Percentiles rank a stretch among this genome's conserved stretches.
These are phyloP conservation scores for Drosophila paranaensis DNA, from an alignment of 2,888 invertebrate species.

Conservation along the genomic window DNA sequence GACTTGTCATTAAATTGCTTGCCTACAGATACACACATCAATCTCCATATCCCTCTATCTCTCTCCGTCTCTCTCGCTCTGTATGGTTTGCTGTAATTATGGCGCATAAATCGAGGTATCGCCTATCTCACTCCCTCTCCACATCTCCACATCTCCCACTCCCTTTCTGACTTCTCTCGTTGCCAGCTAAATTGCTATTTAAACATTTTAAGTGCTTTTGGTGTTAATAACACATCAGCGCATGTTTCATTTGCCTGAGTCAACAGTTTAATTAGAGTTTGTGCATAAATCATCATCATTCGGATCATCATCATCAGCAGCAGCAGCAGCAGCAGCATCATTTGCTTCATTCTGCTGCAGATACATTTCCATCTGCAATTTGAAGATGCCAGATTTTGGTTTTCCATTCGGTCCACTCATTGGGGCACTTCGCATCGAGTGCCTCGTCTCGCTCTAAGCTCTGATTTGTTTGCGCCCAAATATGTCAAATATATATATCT, in stretches of 20 bases:
- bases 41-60: neutral
- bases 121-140: neutral
- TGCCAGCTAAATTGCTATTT: constrained; percentile 57
- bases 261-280: constrained; percentile 75
- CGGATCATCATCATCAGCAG: constrained; percentile 28
- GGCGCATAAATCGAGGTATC: constrained; percentile 14
- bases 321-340: neutral
- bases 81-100: constrained; percentile 9
- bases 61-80: neutral
- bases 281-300: constrained; percentile 60
- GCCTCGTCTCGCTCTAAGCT: neutral
- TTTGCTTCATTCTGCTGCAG: constrained; percentile 9
- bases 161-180: neutral
- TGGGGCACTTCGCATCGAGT: constrained; percentile 14
- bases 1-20: constrained; percentile 54
- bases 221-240: constrained; percentile 73
- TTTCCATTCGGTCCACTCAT: constrained; percentile 8
- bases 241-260: constrained; percentile 76
- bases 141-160: neutral
- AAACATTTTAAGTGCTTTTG: constrained; percentile 74
- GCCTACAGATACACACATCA: constrained; percentile 24
- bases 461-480: constrained; percentile 24
- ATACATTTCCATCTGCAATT: constrained; percentile 38
- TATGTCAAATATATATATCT: constrained; percentile 15
- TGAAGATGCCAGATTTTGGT: constrained; percentile 23